Percentiles rank a stretch among this genome's conserved stretches.
phyloP scores from a whole-genome alignment of 2,888 invertebrate species.

The Abscondita cerata region DNA sequence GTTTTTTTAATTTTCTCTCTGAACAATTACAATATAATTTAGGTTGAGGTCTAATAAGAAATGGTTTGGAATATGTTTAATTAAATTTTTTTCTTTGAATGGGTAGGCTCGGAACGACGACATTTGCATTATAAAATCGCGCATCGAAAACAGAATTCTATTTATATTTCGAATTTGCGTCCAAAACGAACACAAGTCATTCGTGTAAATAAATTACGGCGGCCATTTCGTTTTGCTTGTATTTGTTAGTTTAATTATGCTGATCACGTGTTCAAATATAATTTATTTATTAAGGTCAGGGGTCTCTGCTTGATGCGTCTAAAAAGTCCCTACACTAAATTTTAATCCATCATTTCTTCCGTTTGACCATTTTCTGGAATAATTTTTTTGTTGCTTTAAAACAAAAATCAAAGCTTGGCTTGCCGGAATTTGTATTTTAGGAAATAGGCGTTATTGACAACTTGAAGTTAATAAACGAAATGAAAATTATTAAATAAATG shows the following conservation, averaged over 20 bases:
- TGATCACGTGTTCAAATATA: constrained; percentile 15
- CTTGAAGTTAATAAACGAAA: not conserved
- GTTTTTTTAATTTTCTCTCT: constrained; percentile 4
- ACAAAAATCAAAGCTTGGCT: too few relatives aligned
- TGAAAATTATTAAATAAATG: not conserved
- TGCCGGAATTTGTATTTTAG: too few relatives aligned
- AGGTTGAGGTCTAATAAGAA: constrained; percentile 15
- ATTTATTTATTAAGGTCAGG: constrained; percentile 27
- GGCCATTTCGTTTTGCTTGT: constrained; percentile 21
- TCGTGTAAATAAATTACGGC: constrained; percentile 18
- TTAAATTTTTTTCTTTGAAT: not conserved
- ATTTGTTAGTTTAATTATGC: constrained; percentile 25
- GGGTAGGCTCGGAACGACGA: not conserved
- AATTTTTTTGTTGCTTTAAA: too few relatives aligned
- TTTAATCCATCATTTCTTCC: too few relatives aligned
- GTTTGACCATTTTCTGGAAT: too few relatives aligned
- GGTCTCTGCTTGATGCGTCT: constrained; percentile 6
- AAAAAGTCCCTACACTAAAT: constrained; percentile 1
- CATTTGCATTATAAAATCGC: constrained; percentile 5
- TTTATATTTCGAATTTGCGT: constrained; percentile 16
- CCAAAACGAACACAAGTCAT: constrained; percentile 23
- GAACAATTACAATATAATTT: not conserved
- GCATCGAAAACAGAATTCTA: constrained; percentile 8
- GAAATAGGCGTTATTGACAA: not conserved
- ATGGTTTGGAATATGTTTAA: not conserved